Evolutionary conservation across 2,888 invertebrate genomes (phyloP).

Genomic region (Philaethria dido): DNA sequence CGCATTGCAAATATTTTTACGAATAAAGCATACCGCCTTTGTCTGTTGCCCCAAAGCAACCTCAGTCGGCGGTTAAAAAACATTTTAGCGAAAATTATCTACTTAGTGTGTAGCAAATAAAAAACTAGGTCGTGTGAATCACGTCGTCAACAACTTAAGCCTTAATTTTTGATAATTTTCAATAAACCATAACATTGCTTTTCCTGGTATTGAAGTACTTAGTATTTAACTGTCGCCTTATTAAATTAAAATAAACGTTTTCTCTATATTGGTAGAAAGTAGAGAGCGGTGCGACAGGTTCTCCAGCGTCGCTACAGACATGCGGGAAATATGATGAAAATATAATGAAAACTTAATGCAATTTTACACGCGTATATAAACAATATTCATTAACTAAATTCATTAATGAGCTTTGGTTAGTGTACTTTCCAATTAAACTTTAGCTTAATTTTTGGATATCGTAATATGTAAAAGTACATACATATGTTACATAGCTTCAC

Average conservation of each 20-base stretch:
- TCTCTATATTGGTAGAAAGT: neutral
- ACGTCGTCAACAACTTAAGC: neutral
- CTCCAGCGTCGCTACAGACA: too few relatives aligned
- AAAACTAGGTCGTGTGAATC: neutral
- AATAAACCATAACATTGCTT: neutral
- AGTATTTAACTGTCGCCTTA: neutral
- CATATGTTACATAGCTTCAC: too few relatives aligned
- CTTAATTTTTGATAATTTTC: neutral
- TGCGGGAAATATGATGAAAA: neutral
- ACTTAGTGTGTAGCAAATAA: too few relatives aligned
- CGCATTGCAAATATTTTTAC: neutral
- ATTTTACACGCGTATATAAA: neutral
- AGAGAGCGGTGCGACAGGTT: too few relatives aligned
- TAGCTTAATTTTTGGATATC: neutral
- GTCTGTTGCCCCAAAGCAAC: neutral
- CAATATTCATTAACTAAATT: neutral
- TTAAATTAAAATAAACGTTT: neutral
- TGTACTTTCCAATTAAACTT: neutral
- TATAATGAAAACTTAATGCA: neutral
- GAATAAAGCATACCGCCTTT: neutral
- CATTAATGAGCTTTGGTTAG: neutral
- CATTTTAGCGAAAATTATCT: too few relatives aligned
- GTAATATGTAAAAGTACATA: neutral
- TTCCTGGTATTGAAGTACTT: neutral
- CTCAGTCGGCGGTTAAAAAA: too few relatives aligned